Evolutionary conservation across 2,888 invertebrate species (phyloP), one percentile per base, ranked within the genome.

Genomic region (Stegana nigrithorax): DNA sequence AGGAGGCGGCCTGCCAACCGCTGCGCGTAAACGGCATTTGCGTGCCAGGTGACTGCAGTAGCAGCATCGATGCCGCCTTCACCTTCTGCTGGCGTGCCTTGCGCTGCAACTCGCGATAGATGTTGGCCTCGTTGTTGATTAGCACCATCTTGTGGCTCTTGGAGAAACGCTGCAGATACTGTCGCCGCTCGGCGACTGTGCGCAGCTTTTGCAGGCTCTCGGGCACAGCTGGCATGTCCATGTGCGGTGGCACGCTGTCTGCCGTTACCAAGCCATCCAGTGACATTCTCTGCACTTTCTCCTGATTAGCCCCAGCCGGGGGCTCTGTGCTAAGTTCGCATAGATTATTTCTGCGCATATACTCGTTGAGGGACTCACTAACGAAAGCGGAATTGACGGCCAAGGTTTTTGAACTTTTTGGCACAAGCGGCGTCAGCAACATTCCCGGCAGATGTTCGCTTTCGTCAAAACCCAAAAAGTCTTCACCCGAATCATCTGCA

Each of bases 101-200:
- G 17, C 82, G 82, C 56, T 82, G 83, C 51, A 86, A 58, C 62
- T 85, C 85, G 14, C 81, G 71, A 60, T 78, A 85, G 19, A 86
- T 77, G 4, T 81, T 83, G 1, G 82, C 82, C 63, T 86, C 85
- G 60, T 86, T 86, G 66, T 87, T 86, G 25, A 86, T 84, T 17
- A 86, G 83, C 7, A 81, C 75, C 67, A 84, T 79, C 51, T 84
- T 85, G n/a, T 80, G 71, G 61, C 80, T 83, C 63, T 78, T 81
- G 0, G 71, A 81, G 21, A 71, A 81, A 17, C 77, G 75, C 42
- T 87, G 86, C 39, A 88, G 69, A 63, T 88, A 82, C 56, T 79
- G 78, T 7, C 88, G 81, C 61, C 88, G 87, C 70, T 89, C 88
- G 0, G 88, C 89, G 2, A 89, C 84, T 0, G 89, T 89, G 65